Evolutionary conservation across 2,888 invertebrate species (phyloP), one percentile per base, ranked within the genome.

Genomic region (Margaritifera margaritifera): DNA sequence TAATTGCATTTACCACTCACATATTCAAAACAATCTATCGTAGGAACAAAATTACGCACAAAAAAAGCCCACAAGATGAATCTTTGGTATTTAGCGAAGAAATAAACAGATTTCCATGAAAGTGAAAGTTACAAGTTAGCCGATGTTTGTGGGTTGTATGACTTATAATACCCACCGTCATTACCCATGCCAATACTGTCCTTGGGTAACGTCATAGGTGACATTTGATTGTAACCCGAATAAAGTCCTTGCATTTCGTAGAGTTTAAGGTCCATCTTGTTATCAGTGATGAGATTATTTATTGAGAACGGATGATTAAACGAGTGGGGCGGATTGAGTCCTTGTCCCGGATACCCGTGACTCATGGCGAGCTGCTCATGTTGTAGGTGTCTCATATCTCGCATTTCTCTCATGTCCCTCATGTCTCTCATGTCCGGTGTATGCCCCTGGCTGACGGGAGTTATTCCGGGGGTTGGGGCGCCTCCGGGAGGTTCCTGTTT

Each of bases 281-380:
- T 95, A 65, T 86, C 85, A 27, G 87, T 97, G 77, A 98, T 92
- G 88, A 98, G 92, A 90, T 96, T 94, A 85, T 95, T 96, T 90
- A 98, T 98, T 90, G 96, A 96, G 92, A 98, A 98, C 31, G 97
- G 97, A 89, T 96, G 97, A 93, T 95, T 90, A 75, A 87, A 89
- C 42, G 87, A 85, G 79, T 89, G 89, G 52, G 87, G 86, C 65
- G 87, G 87, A 76, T 88, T 88, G 66, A 88, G 87, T 64, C 86
- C 86, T 51, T 42, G 42, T 42, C 81, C 78, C 31, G 82, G 82
- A 66, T 79, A 77, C 19, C 79, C 81, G 67, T 80, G 81, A n/a
- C 77, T 80, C 68, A 80, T 71, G 51, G 74, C 78, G 69, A 82
- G 82, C 50, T 70, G 75, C 50, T 74, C 74, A 52, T 77, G 79